Base-by-base conservation (phyloP, 2,797 vertebrate species). In the Xyrichtys novacula region DNA sequence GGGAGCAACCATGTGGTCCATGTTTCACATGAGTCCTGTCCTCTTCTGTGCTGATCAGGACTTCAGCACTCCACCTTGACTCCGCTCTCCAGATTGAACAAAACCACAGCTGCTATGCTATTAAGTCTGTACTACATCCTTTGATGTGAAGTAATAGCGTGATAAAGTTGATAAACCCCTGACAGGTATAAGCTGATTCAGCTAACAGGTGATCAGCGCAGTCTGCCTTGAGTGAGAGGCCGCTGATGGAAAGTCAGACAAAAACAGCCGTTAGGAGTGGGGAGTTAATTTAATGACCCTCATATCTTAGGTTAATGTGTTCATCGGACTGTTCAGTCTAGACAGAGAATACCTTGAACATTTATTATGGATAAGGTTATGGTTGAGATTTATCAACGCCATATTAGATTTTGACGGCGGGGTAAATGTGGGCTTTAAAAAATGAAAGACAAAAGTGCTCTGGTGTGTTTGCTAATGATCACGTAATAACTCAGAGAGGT, bases 291-390 rank as follows among this genome's bases (percentile, higher is more conserved):
- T 85, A 85, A 89, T 74, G 86, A 78, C 59, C 76, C 38, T 68
- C 65, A 48, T 74, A 78, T 81, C 69, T 74, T 56, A 77, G 83
- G 83, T 85, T 89, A 89, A 90, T 88, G 81, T 75, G 80, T 82
- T 84, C 84, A 84, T 56, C 77, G 81, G 78, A 81, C 77, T 84
- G 75, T 56, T 49, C 43, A 60, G 89, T 87, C 79, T 76, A 83
- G 82, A 85, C 84, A 54, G 85, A 72, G 55, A 69, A 78, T 56
- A 84, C 63, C 56, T 79, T 74, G 62, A 82, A 80, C 66, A 49
- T 82, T 85, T 78, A 83, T 81, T 71, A 78, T 53, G 50, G 56
- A 74, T 56, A 49, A 65, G 39, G 44, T 46, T 46, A 57, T 68
- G n/a, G 40, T 80, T 76, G 38, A 71, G 54, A 90, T 89, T 83